These are phyloP conservation scores for Papilio aristodemus DNA, from an alignment of 1,140 invertebrate genomes.

Conservation along the genomic window DNA sequence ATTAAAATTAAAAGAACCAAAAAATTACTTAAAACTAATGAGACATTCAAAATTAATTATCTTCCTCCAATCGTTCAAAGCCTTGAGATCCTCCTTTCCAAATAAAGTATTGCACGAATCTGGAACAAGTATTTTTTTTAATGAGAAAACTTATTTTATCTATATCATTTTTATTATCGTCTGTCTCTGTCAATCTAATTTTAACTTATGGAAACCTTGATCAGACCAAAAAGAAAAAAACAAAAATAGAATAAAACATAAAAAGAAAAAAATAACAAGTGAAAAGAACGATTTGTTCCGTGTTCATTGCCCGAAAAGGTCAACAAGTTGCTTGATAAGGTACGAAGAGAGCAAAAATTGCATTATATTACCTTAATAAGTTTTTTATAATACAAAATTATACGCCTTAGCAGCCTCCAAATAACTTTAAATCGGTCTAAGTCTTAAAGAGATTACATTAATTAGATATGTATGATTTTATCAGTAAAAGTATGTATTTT, in stretches of 20 bases:
- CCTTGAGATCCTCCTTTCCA: constrained; percentile 42
- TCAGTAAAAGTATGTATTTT: too few species aligned
- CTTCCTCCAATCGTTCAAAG: constrained; percentile 35
- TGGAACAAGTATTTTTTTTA: constrained; percentile 40
- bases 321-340: not conserved
- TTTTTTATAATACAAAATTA: too few species aligned
- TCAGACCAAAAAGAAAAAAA: too few species aligned
- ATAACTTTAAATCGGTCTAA: too few species aligned
- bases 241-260: not conserved
- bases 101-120: constrained; percentile 60
- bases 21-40: not conserved
- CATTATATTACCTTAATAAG: not conserved
- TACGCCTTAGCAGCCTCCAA: too few species aligned
- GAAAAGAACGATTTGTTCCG: not conserved
- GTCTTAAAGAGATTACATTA: too few species aligned
- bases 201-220: too few species aligned
- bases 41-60: not conserved
- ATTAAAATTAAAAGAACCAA: constrained; percentile 11
- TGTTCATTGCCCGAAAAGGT: not conserved
- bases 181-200: too few species aligned
- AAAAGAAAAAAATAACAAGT: not conserved
- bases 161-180: too few species aligned
- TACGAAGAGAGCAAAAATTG: not conserved
- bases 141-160: not conserved
- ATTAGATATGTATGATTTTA: too few species aligned